Evolutionary conservation across 2,888 invertebrate species (phyloP), one percentile per base, ranked within the genome.

Genomic region (Chrysolina americana): DNA sequence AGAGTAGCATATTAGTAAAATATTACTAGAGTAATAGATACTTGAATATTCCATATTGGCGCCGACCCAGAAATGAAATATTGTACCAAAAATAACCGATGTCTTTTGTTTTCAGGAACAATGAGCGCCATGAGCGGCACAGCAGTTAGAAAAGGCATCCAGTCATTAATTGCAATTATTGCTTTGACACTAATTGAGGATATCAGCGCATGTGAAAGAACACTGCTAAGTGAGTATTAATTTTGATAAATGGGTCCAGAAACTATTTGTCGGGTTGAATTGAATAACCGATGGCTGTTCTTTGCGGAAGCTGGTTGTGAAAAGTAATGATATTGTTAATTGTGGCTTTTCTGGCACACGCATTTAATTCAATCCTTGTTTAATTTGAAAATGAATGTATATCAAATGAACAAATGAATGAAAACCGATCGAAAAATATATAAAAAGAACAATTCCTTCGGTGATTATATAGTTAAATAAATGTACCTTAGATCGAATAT

Each of bases 161-260:
- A 71, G 71, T 76, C 77, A 77, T 79, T 79, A 77, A 76, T 78
- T 72, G 77, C 76, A 74, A 77, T 79, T 75, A 77, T 79, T 53
- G 73, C 76, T 72, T 73, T 79, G 76, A 76, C 79, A 75, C 68
- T 76, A 77, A 77, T 79, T 76, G 76, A 75, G 70, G 71, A 77
- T 76, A 73, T 77, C 68, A 74, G 68, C 9, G 81, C 85, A 56
- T 87, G 87, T 74, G 85, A 85, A 74, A 86, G 85, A 78, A 84
- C 86, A 44, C 75, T 85, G 68, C 74, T 86, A 71, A 84, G 87
- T 86, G 77, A 86, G 86, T 86, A 84, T 76, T 76, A 78, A 77
- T 78, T 76, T 78, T 78, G 76, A 78, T 78, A 76, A 78, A 78
- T 75, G 66, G 70, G 73, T 65, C 13, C 59, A 19, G 47, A 68